Evolutionary conservation across 2,888 invertebrate species (phyloP), one percentile per base, ranked within the genome.

Genomic region (Atherix ibis): DNA sequence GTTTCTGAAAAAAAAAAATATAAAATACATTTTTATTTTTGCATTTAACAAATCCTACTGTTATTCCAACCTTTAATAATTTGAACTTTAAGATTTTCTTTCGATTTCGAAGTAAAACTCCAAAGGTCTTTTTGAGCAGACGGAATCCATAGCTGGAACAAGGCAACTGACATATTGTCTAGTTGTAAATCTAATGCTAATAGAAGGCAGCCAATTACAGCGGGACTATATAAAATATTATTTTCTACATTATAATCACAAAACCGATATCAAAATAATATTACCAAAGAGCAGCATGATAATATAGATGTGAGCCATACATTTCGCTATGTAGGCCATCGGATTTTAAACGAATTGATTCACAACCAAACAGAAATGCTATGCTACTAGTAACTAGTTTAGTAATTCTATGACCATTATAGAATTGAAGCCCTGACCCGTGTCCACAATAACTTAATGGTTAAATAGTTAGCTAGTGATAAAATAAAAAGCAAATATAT

Each of bases 341-440:
- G 18, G 58, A 53, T 28, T 48, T 46, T 30, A 66, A 48, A 37
- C 56, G 53, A 15, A 62, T 62, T 35, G 68, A 69, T 37, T 64
- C 60, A 48, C 80, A 80, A 9, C 80, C 80, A 59, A 79, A 75
- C 9, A 80, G 58, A 29, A 79, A 56, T 9, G 71, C 68, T 10
- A 71, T 67, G 3, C 73, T 66, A 29, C 65, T 63, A 28, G 71
- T 66, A 29, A 62, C 52, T 27, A 68, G 50, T 43, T 65, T 64
- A 45, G 70, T 66, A 30, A 78, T 59, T 41, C 64, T 57, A 26
- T 67, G 65, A 16, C 65, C 63, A 12, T 65, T 58, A 31, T 75
- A 56, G 47, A 68, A 73, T 46, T 71, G 70, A 27, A 66, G 57
- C 1, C 78, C 78, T 38, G 68, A 68, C 4, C 78, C 77, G 52